phyloP scores from a whole-genome alignment of 2,888 invertebrate species.

The Caenorhabditis sp. region DNA sequence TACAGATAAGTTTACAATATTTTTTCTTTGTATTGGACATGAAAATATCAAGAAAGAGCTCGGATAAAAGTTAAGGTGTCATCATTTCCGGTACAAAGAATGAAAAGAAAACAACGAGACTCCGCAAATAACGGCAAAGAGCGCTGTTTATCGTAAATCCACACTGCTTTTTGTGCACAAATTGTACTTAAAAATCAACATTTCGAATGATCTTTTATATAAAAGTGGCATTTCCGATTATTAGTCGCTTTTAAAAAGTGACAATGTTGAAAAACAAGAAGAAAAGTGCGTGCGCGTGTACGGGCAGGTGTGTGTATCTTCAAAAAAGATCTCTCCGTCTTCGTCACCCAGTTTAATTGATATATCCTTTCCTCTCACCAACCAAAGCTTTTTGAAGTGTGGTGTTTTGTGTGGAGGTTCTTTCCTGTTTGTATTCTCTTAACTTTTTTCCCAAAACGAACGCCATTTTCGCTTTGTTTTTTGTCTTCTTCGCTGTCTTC shows the following conservation, averaged over 20 bases:
- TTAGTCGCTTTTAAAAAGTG: neutral
- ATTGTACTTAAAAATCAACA: too few species aligned
- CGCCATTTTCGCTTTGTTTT: neutral
- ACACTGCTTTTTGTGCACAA: constrained; percentile 10
- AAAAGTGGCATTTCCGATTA: too few species aligned
- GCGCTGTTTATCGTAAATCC: constrained; percentile 40
- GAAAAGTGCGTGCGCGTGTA: neutral
- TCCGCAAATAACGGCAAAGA: constrained; percentile 20
- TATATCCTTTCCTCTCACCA: constrained; percentile 40
- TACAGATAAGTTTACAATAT: too few species aligned
- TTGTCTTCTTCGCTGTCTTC: neutral
- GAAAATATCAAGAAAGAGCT: neutral
- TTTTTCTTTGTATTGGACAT: neutral
- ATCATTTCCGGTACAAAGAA: constrained; percentile 34
- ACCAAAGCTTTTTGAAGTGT: neutral
- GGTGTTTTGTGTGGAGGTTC: constrained; percentile 9
- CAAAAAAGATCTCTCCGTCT: constrained; percentile 3
- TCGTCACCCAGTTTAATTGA: constrained; percentile 36
- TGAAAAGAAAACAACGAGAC: constrained; percentile 41
- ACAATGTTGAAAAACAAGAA: neutral
- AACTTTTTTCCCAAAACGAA: neutral
- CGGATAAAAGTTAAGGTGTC: constrained; percentile 1
- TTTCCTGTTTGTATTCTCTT: neutral
- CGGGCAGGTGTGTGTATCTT: constrained; percentile 8
- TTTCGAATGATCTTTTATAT: too few species aligned